Conservation (phyloP, 2,888 invertebrate genomes). For the Aethes cnicana region DNA sequence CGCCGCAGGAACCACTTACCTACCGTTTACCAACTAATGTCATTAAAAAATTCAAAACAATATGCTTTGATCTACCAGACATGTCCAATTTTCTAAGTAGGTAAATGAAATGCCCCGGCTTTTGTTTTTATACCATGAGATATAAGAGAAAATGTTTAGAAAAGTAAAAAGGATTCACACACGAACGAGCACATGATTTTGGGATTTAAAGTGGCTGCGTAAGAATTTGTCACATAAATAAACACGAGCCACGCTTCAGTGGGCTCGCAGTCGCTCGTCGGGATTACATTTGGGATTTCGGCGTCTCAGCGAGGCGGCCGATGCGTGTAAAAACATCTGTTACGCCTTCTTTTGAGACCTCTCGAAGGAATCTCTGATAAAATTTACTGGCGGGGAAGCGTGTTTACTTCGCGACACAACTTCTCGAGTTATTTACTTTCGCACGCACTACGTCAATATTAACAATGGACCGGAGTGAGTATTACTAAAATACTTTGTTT, state of each 20-base stretch:
- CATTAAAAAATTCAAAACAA: too few species aligned
- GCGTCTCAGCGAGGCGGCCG: constrained; percentile 55
- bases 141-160: constrained; percentile 16
- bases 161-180: constrained; percentile 45
- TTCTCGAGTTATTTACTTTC: constrained; percentile 18
- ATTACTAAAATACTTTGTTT: neutral
- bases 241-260: constrained; percentile 73
- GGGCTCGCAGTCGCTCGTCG: constrained; percentile 67
- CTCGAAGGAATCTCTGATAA: constrained; percentile 42
- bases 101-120: too few species aligned
- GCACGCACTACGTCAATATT: constrained; percentile 7
- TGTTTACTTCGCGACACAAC: constrained; percentile 23
- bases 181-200: constrained; percentile 63
- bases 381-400: constrained; percentile 22
- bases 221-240: constrained; percentile 81
- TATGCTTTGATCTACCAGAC: too few species aligned
- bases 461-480: neutral
- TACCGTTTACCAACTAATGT: too few species aligned
- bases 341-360: constrained; percentile 67
- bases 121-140: too few species aligned
- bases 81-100: too few species aligned
- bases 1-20: too few species aligned
- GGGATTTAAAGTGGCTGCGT: constrained; percentile 66
- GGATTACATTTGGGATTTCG: constrained; percentile 77
- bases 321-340: constrained; percentile 78